Conservation (phyloP, 64 coral and sea anemone species). For the Montipora efflorescens region DNA sequence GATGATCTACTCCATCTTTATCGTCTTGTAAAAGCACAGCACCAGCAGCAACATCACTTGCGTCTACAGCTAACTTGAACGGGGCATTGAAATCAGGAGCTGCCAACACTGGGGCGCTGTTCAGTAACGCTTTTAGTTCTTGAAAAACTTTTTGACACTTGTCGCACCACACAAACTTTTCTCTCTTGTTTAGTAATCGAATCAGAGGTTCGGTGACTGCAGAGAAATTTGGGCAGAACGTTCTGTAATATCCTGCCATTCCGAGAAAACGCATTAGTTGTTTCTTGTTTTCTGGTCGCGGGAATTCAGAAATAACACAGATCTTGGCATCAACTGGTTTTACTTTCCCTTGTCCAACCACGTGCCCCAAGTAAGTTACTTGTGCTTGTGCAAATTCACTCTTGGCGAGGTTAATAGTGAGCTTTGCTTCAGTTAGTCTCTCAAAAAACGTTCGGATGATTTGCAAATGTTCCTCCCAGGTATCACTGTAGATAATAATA, state of each 20-base stretch:
- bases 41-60: not conserved
- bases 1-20: no score
- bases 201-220: slow-evolving; percentile 32
- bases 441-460: no score
- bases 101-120: slow-evolving; percentile 18
- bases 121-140: slow-evolving; percentile 14
- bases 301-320: not conserved
- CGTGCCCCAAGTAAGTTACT: slow-evolving; percentile 45
- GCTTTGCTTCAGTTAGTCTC: no score
- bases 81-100: slow-evolving; percentile 15
- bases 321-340: not conserved
- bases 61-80: not conserved
- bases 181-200: slow-evolving; percentile 55
- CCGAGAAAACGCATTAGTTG: slow-evolving; percentile 50
- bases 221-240: slow-evolving; percentile 72
- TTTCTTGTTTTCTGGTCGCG: slow-evolving; percentile 37
- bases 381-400: no score
- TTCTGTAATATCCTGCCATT: slow-evolving; percentile 56
- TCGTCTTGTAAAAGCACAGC: no score
- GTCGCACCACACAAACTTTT: slow-evolving; percentile 33
- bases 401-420: no score
- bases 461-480: no score
- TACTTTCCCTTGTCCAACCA: slow-evolving; percentile 48
- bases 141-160: slow-evolving; percentile 10
- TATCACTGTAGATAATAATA: no score